Conservation (phyloP, 2,888 invertebrate genomes). For the Luperina nickerlii region DNA sequence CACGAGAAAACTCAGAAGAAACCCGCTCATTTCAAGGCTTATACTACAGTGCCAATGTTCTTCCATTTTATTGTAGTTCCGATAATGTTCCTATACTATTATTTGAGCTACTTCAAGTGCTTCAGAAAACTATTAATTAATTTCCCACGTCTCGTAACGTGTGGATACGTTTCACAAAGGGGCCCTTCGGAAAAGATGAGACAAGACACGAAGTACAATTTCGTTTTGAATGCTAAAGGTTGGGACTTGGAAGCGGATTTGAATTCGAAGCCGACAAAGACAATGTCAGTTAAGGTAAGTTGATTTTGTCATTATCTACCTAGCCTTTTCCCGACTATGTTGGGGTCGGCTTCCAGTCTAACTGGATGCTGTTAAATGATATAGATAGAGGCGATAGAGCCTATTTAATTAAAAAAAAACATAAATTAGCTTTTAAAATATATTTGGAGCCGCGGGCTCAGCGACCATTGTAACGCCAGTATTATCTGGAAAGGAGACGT, state of each 20-base stretch:
- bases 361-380: background rate
- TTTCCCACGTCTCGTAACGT: conserved; percentile 74
- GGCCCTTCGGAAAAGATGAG: conserved; percentile 75
- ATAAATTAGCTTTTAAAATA: background rate
- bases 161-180: conserved; percentile 75
- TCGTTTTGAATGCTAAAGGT: conserved; percentile 75
- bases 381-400: background rate
- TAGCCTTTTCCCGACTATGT: no score
- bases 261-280: conserved; percentile 63
- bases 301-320: background rate
- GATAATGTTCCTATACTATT: conserved; percentile 72
- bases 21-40: conserved; percentile 72
- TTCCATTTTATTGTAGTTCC: conserved; percentile 75
- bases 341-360: no score
- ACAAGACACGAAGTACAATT: conserved; percentile 71
- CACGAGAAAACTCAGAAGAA: conserved; percentile 69
- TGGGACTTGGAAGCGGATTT: conserved; percentile 66
- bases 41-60: conserved; percentile 73
- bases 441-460: no score
- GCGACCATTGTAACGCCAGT: no score
- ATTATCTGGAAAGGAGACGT: background rate
- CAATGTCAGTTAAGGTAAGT: conserved; percentile 72
- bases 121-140: conserved; percentile 74
- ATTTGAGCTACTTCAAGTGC: conserved; percentile 72
- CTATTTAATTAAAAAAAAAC: no score